Evolutionary conservation across 2,797 vertebrate genomes (phyloP).

Genomic region (Hemibagrus guttatus): DNA sequence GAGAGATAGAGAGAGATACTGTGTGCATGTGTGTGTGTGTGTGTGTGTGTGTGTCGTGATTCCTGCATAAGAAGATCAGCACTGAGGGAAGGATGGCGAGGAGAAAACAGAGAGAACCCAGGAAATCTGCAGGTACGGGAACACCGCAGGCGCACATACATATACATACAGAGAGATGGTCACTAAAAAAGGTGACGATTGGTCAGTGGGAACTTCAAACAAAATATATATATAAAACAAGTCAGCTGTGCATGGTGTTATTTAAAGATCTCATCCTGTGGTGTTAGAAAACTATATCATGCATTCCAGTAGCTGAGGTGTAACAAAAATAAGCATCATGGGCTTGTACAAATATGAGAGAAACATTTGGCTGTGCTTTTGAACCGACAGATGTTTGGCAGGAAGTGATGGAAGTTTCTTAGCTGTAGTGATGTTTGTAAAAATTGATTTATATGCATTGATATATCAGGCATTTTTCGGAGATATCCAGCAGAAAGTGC

Average conservation of each 20-base stretch:
- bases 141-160: background rate
- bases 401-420: background rate
- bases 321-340: background rate
- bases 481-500: background rate
- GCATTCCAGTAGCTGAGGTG: background rate
- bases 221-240: background rate
- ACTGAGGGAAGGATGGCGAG: constrained; percentile 86
- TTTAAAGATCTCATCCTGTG: background rate
- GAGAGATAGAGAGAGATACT: background rate
- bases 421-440: background rate
- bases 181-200: background rate
- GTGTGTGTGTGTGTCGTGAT: constrained; percentile 46
- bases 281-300: background rate
- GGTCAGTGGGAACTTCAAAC: background rate
- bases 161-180: background rate
- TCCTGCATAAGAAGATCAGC: constrained; percentile 81
- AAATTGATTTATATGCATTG: background rate
- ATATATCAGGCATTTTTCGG: background rate
- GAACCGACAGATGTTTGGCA: background rate
- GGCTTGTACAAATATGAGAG: background rate
- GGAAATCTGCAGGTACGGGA: constrained; percentile 91
- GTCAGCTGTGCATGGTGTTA: background rate
- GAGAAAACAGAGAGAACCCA: constrained; percentile 97
- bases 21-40: background rate
- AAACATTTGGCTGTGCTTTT: background rate